phyloP scores from a whole-genome alignment of 2,888 invertebrate genomes.

The Adelognathus sp. region DNA sequence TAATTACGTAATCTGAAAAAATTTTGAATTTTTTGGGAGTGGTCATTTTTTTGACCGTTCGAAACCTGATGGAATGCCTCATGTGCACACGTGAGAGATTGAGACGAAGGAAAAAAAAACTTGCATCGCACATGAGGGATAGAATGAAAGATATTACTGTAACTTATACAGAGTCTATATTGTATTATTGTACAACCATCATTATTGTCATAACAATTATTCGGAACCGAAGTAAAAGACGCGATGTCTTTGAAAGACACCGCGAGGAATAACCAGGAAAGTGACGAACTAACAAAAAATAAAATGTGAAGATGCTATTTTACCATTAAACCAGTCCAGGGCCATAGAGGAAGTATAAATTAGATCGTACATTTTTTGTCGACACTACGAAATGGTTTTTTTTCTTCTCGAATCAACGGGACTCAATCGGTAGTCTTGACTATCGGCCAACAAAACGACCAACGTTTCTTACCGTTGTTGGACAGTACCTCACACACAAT shows the following conservation, averaged over 20 bases:
- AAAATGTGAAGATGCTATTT: slow-evolving; percentile 68
- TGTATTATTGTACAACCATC: slow-evolving; percentile 77
- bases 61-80: too few relatives aligned
- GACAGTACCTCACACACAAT: slow-evolving; percentile 21
- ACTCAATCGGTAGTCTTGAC: slow-evolving; percentile 11
- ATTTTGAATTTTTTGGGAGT: too few relatives aligned
- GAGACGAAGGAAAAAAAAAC: slow-evolving; percentile 28
- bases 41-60: too few relatives aligned
- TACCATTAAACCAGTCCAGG: slow-evolving; percentile 71
- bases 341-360: slow-evolving; percentile 32
- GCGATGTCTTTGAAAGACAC: slow-evolving; percentile 30
- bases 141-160: slow-evolving; percentile 74
- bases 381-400: slow-evolving; percentile 7
- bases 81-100: slow-evolving; percentile 31
- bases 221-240: slow-evolving; percentile 43
- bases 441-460: slow-evolving; percentile 30
- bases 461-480: slow-evolving; percentile 30
- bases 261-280: slow-evolving; percentile 45
- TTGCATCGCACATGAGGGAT: slow-evolving; percentile 25
- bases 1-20: too few relatives aligned
- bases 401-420: slow-evolving; percentile 34
- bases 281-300: slow-evolving; percentile 39
- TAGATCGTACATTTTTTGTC: slow-evolving; percentile 34
- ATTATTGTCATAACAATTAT: slow-evolving; percentile 73
- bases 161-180: slow-evolving; percentile 80